Percentiles rank a stretch among this genome's conserved stretches.
These are phyloP conservation scores for Melospiza georgiana DNA, from an alignment of 2,113 vertebrate species.

Conservation along the genomic window DNA sequence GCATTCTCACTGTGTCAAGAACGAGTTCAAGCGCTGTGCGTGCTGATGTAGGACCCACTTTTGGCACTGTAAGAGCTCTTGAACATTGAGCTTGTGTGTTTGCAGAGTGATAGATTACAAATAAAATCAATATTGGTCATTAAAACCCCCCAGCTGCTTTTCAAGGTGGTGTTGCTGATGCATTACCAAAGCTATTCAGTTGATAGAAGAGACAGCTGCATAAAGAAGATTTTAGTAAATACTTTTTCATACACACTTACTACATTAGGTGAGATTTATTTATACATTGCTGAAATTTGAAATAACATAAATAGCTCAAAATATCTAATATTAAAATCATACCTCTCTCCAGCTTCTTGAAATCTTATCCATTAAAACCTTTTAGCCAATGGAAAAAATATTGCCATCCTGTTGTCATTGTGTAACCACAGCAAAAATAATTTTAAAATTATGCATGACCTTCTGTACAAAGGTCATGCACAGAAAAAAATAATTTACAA, in stretches of 20 bases:
- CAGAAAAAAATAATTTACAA: neutral
- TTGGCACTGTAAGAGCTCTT: neutral
- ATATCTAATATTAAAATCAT: neutral
- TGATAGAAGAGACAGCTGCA: conserved; percentile 28
- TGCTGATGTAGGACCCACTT: neutral
- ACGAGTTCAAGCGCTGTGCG: neutral
- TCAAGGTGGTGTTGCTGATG: neutral
- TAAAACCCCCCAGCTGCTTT: neutral
- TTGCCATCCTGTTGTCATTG: neutral
- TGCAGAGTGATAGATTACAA: conserved; percentile 17
- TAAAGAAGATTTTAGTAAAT: conserved; percentile 45
- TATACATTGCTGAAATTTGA: neutral
- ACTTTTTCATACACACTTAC: neutral
- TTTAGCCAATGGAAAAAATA: conserved; percentile 20
- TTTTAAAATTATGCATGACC: neutral
- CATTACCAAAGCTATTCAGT: conserved; percentile 13
- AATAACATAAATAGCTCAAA: conserved; percentile 15
- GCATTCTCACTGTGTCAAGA: neutral
- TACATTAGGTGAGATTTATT: conserved; percentile 55
- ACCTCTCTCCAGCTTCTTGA: conserved; percentile 5
- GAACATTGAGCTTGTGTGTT: neutral
- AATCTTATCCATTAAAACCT: conserved; percentile 37
- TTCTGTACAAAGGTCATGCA: neutral
- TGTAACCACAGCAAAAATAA: neutral
- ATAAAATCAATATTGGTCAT: conserved; percentile 39